Conservation (phyloP, 1,140 invertebrate species). For the Brachionus manjavacas region DNA sequence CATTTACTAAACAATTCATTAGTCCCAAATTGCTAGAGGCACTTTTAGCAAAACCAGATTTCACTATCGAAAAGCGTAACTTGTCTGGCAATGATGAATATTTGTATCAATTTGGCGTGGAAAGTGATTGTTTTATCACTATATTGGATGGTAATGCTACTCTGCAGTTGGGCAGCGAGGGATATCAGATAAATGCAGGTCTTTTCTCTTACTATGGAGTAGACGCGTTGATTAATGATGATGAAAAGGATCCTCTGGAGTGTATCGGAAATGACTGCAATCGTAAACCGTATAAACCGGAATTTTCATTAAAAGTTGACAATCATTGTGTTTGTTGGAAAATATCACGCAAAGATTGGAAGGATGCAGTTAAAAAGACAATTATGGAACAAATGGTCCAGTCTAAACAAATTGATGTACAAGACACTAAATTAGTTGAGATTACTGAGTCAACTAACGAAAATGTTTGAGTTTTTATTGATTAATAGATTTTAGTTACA, state of each 20-base stretch:
- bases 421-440: not conserved
- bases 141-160: slow-evolving; percentile 33
- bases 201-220: slow-evolving; percentile 42
- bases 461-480: not conserved
- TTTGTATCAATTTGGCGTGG: slow-evolving; percentile 19
- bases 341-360: slow-evolving; percentile 24
- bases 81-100: slow-evolving; percentile 27
- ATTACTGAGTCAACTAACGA: not conserved
- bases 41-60: not conserved
- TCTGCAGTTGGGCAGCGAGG: slow-evolving; percentile 17
- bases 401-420: not conserved
- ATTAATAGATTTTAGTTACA: not conserved
- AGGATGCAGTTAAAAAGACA: slow-evolving; percentile 25
- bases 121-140: slow-evolving; percentile 39
- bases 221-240: slow-evolving; percentile 22
- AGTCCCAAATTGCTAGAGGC: not conserved
- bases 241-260: slow-evolving; percentile 34
- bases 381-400: not conserved
- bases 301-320: slow-evolving; percentile 35
- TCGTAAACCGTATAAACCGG: slow-evolving; percentile 28
- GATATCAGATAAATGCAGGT: slow-evolving; percentile 16
- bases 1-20: slow-evolving; percentile 30
- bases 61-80: slow-evolving; percentile 17
- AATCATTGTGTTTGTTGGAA: slow-evolving; percentile 26
- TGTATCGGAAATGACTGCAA: not conserved